These are phyloP conservation scores for Arizona elegans DNA, from an alignment of 2,113 vertebrate genomes.

Conservation along the genomic window DNA sequence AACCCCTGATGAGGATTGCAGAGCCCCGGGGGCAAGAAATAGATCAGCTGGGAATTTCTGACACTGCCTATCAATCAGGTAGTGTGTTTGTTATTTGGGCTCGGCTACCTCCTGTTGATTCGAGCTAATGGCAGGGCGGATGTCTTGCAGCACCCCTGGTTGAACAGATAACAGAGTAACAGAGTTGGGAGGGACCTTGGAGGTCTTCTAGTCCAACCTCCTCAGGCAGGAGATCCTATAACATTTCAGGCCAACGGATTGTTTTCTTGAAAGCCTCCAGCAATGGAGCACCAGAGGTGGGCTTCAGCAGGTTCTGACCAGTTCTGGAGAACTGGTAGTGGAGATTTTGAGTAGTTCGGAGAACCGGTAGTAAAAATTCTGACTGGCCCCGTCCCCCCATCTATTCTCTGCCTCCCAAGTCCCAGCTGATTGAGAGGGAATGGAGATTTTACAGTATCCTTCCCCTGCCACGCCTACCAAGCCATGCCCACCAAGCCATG, in stretches of 20 bases:
- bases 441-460: no score
- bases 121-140: no score
- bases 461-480: no score
- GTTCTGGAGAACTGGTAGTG: no score
- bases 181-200: background rate
- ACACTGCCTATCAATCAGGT: background rate
- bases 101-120: background rate
- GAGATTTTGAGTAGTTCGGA: no score
- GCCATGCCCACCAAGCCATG: no score
- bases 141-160: background rate
- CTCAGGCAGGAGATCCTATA: background rate
- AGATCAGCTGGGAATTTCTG: conserved; percentile 12
- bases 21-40: background rate
- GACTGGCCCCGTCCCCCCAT: no score
- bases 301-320: no score
- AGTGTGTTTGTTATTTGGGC: background rate
- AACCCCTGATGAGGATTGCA: background rate
- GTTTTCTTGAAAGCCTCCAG: background rate
- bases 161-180: background rate
- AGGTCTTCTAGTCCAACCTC: background rate
- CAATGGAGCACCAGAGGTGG: no score
- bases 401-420: no score
- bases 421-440: no score
- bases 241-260: background rate
- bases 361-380: no score